These are phyloP conservation scores for Macrosiphum euphorbiae DNA, from an alignment of 2,888 invertebrate species.

Conservation along the genomic window DNA sequence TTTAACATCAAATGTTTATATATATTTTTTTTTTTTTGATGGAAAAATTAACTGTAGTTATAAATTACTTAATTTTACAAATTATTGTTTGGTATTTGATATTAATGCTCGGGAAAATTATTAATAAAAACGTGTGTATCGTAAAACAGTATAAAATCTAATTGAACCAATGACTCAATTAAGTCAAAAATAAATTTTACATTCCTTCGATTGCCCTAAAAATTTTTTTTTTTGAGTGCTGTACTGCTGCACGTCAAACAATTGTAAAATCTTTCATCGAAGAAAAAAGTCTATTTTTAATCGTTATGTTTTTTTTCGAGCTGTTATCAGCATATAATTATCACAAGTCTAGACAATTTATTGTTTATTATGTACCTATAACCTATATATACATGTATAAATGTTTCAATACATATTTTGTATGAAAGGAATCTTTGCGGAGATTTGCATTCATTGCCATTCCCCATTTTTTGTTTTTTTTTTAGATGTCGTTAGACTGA, in stretches of 20 bases:
- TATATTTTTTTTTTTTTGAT: neutral
- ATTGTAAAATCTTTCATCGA: neutral
- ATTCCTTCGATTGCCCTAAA: neutral
- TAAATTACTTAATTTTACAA: neutral
- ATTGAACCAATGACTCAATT: neutral
- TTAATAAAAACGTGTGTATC: neutral
- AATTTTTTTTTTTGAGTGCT: neutral
- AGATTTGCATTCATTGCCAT: neutral
- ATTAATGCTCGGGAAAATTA: neutral
- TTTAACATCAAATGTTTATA: neutral
- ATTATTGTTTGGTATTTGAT: neutral
- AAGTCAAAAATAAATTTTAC: neutral
- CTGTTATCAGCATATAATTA: neutral
- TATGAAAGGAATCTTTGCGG: neutral
- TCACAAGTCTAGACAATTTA: neutral
- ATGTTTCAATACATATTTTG: neutral
- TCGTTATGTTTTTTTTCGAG: neutral
- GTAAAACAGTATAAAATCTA: neutral
- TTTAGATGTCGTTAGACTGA: neutral
- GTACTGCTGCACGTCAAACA: neutral
- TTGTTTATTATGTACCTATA: neutral
- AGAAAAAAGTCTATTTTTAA: neutral
- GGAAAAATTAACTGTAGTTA: neutral
- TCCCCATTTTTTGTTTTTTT: neutral
- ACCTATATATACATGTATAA: neutral